phyloP scores from a whole-genome alignment of 1,140 invertebrate genomes.

The Trialeurodes vaporariorum region DNA sequence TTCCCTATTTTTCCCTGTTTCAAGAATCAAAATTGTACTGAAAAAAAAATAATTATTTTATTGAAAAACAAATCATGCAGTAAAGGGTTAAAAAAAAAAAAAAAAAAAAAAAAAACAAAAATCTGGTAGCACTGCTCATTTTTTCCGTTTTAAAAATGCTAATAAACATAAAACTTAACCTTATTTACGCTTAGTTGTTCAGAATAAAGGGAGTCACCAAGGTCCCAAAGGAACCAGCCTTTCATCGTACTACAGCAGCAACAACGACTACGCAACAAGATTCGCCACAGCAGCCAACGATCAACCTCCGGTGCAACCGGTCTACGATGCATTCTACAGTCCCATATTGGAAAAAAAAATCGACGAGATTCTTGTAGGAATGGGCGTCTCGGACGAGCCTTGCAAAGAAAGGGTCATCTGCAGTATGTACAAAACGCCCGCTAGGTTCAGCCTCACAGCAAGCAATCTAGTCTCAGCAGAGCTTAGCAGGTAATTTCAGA shows the following conservation, averaged over 20 bases:
- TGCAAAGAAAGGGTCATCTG: conserved; percentile 66
- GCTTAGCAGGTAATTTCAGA: conserved; percentile 70
- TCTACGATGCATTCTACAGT: conserved; percentile 62
- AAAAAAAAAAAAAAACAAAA: too few relatives aligned
- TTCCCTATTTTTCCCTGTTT: too few relatives aligned
- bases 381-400: conserved; percentile 50
- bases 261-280: not conserved
- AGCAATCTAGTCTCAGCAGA: conserved; percentile 73
- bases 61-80: too few relatives aligned
- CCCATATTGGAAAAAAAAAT: conserved; percentile 58
- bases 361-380: conserved; percentile 54
- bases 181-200: not conserved
- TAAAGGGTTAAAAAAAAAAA: too few relatives aligned
- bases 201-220: not conserved
- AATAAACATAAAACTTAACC: not conserved
- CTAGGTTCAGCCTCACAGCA: conserved; percentile 62
- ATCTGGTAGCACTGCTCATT: too few relatives aligned
- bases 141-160: too few relatives aligned
- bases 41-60: too few relatives aligned
- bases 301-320: not conserved
- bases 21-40: too few relatives aligned
- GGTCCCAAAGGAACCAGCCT: not conserved
- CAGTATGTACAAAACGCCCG: conserved; percentile 67
- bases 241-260: not conserved
- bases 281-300: not conserved